Conservation (phyloP, 2,113 vertebrate genomes). For the Etheostoma cragini region DNA sequence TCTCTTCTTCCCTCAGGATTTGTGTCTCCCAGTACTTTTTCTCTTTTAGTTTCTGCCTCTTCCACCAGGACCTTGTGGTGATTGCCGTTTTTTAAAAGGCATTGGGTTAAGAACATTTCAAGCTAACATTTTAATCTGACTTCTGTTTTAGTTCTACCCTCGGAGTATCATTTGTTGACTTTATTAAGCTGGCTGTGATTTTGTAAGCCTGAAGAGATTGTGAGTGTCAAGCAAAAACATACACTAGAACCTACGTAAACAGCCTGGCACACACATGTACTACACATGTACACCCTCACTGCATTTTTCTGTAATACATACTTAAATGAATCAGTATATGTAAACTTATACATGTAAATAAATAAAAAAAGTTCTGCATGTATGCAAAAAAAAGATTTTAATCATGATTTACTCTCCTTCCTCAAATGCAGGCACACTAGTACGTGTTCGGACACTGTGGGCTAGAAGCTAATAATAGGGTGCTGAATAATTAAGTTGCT, state of each 20-base stretch:
- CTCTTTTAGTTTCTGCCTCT: conserved; percentile 25
- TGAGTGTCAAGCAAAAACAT: conserved; percentile 1
- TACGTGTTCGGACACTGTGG: conserved; percentile 6
- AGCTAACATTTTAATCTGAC: conserved; percentile 36
- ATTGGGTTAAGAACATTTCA: conserved; percentile 46
- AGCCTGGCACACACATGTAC: not conserved
- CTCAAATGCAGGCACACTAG: not conserved
- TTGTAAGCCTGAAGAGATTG: conserved; percentile 39
- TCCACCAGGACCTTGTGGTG: conserved; percentile 36
- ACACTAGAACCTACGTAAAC: not conserved
- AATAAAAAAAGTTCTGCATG: not conserved
- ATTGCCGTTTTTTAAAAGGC: conserved; percentile 44
- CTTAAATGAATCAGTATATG: conserved; percentile 3
- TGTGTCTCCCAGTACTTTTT: conserved; percentile 23
- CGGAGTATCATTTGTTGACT: conserved; percentile 31
- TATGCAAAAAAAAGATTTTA: conserved; percentile 1
- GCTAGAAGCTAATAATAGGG: conserved; percentile 46
- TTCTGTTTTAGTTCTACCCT: conserved; percentile 20
- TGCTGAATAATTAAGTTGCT: conserved; percentile 55
- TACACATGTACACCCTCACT: not conserved
- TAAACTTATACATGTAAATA: not conserved
- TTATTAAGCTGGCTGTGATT: conserved; percentile 27
- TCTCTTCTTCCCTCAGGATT: conserved; percentile 58
- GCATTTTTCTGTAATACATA: not conserved
- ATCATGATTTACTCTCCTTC: not conserved